These are phyloP conservation scores for Apolygus lucorum DNA, from an alignment of 1,140 invertebrate species.

Conservation along the genomic window DNA sequence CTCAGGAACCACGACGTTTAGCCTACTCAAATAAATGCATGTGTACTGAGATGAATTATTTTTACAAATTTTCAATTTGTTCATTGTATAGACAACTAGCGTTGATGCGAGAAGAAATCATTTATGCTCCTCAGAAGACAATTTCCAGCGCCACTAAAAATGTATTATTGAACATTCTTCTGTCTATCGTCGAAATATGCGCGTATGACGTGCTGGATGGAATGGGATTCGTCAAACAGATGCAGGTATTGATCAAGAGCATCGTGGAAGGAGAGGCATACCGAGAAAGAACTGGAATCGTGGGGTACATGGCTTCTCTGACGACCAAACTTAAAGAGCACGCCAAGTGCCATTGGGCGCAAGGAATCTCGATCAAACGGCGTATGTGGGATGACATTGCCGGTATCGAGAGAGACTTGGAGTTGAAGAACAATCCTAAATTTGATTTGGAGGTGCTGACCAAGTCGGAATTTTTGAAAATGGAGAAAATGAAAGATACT, in stretches of 20 bases:
- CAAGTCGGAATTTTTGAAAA: not conserved
- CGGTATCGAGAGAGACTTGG: not conserved
- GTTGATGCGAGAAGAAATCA: not conserved
- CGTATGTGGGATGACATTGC: not conserved
- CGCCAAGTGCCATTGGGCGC: not conserved
- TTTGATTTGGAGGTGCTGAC: not conserved
- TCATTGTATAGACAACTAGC: too few relatives aligned
- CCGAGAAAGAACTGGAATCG: not conserved
- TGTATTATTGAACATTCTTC: not conserved
- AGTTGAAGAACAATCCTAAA: not conserved
- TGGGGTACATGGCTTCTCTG: not conserved
- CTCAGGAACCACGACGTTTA: too few relatives aligned
- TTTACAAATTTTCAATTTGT: too few relatives aligned
- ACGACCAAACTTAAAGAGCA: constrained; percentile 4
- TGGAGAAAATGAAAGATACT: not conserved
- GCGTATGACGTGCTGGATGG: not conserved
- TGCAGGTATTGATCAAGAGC: not conserved
- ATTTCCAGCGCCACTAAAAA: not conserved
- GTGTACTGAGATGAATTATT: too few relatives aligned
- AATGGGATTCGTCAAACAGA: not conserved
- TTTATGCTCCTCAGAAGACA: not conserved
- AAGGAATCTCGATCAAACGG: not conserved
- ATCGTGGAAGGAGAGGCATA: not conserved
- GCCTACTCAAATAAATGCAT: too few relatives aligned
- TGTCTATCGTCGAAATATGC: not conserved